Conservation (phyloP, 2,888 invertebrate species). For the Calameuta filiformis region DNA sequence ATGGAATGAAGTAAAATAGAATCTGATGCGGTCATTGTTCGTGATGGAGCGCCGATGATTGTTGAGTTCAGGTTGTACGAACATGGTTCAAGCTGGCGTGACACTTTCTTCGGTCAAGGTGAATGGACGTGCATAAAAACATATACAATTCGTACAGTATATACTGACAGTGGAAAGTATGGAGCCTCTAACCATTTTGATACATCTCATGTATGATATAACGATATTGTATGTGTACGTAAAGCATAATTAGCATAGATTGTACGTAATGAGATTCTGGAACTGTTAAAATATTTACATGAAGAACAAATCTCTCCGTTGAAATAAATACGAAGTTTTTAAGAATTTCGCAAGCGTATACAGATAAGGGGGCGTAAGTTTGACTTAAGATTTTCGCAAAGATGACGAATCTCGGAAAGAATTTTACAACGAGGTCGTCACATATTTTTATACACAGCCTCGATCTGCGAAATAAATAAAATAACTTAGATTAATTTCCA, state of each 20-base stretch:
- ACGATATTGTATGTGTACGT: background rate
- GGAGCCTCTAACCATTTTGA: background rate
- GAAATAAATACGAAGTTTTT: background rate
- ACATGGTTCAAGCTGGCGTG: background rate
- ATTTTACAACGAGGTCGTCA: background rate
- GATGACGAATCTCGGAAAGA: background rate
- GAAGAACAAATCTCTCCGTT: background rate
- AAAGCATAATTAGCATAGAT: background rate
- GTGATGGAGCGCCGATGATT: background rate
- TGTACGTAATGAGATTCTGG: background rate
- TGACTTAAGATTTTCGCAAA: background rate
- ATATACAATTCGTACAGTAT: background rate
- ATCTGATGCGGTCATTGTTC: background rate
- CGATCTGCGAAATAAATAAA: background rate
- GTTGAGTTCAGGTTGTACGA: background rate
- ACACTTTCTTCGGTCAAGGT: background rate
- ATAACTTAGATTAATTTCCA: background rate
- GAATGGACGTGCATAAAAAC: background rate
- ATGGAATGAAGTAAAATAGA: background rate
- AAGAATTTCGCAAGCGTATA: background rate
- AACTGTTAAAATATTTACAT: background rate
- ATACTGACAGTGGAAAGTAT: background rate
- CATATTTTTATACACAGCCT: background rate
- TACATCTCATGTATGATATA: background rate
- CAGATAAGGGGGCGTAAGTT: background rate